These are phyloP conservation scores for Conus canariensis DNA, from an alignment of 2,888 invertebrate genomes.

Conservation along the genomic window DNA sequence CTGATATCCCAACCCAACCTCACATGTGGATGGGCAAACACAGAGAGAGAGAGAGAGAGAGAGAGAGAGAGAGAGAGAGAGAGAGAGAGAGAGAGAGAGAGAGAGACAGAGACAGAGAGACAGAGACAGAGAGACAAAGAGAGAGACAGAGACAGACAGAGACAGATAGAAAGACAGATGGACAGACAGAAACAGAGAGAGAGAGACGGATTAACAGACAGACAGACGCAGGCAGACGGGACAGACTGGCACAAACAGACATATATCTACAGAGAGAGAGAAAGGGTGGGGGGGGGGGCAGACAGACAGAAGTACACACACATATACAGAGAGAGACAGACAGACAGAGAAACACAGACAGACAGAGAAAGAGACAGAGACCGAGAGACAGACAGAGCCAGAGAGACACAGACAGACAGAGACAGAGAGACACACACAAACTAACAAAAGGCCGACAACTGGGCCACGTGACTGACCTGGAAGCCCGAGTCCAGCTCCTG, in stretches of 20 bases:
- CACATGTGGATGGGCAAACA: neutral
- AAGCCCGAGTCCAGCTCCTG: conserved; percentile 40
- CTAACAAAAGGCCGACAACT: neutral
- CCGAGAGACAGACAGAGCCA: too few relatives aligned
- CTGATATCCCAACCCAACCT: too few relatives aligned
- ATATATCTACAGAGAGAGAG: too few relatives aligned
- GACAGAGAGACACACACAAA: neutral
- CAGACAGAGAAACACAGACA: too few relatives aligned
- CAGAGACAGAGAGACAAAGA: neutral
- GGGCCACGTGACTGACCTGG: neutral
- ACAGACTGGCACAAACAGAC: too few relatives aligned
- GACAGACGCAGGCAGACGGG: too few relatives aligned
- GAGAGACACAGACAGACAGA: neutral
- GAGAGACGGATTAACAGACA: neutral
- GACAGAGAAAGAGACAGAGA: too few relatives aligned
- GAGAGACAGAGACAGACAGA: neutral
- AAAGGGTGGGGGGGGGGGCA: too few relatives aligned
- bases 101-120: neutral
- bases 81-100: neutral
- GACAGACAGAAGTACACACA: too few relatives aligned
- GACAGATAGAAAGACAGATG: neutral
- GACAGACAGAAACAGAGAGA: neutral
- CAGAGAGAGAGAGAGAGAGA: neutral
- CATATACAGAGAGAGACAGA: too few relatives aligned
- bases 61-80: conserved; percentile 12